phyloP scores from a whole-genome alignment of 2,888 invertebrate genomes.

The Lithophane socia region DNA sequence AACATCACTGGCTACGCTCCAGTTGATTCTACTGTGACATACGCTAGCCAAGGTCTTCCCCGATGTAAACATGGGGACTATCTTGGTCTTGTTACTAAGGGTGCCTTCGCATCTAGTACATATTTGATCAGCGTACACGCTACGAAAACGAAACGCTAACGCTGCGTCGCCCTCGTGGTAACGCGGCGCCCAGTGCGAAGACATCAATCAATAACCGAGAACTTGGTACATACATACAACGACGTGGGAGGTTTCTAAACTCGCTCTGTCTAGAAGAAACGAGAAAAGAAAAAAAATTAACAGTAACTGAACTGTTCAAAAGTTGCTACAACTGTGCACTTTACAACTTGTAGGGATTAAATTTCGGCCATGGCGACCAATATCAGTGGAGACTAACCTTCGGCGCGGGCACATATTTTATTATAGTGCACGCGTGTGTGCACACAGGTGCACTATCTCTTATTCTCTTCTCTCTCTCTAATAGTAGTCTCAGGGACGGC shows the following conservation, averaged over 20 bases:
- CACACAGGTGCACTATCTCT: no score
- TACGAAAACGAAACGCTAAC: not conserved
- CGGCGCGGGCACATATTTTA: no score
- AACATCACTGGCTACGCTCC: conserved; percentile 64
- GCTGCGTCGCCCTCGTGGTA: not conserved
- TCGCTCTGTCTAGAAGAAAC: conserved; percentile 54
- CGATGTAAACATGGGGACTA: conserved; percentile 22
- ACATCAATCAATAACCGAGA: conserved; percentile 12
- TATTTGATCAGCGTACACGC: not conserved
- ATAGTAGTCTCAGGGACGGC: no score
- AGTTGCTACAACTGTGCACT: not conserved
- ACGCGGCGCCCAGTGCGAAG: not conserved
- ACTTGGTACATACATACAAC: conserved; percentile 46
- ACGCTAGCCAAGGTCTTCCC: conserved; percentile 53
- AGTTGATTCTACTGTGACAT: conserved; percentile 42
- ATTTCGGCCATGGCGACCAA: no score
- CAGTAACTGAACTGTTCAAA: conserved; percentile 5
- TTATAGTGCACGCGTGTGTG: no score
- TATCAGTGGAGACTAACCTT: no score
- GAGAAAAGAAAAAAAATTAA: not conserved
- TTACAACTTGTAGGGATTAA: not conserved
- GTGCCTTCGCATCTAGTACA: not conserved
- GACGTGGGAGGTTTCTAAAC: conserved; percentile 30
- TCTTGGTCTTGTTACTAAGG: conserved; percentile 33
- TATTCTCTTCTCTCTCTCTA: no score